Percentiles rank a stretch among this genome's conserved stretches.
phyloP scores from a whole-genome alignment of 2,888 invertebrate genomes.

The Linyphia triangularis region DNA sequence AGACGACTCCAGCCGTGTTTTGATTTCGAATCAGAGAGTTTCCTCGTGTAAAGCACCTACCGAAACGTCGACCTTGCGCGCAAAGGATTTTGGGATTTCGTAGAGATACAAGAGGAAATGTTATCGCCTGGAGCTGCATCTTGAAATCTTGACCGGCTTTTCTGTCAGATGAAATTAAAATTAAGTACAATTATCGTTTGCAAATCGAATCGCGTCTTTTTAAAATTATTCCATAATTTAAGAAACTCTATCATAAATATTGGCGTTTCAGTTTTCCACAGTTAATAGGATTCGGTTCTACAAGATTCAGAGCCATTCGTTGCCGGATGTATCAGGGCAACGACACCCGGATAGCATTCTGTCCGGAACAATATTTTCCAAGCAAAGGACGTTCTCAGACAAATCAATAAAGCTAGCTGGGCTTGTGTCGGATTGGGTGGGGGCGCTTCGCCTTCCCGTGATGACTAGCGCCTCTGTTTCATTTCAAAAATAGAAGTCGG shows the following conservation, averaged over 20 bases:
- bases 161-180: not conserved
- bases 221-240: not conserved
- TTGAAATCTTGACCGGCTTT: not conserved
- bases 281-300: not conserved
- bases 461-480: constrained; percentile 48
- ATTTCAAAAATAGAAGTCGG: constrained; percentile 38
- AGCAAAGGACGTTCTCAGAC: constrained; percentile 55
- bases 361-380: constrained; percentile 12
- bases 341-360: not conserved
- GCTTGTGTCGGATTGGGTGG: not conserved
- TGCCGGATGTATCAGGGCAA: constrained; percentile 22
- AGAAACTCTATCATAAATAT: not conserved
- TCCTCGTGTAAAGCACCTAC: constrained; percentile 58
- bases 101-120: constrained; percentile 30
- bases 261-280: not conserved
- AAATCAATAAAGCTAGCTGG: constrained; percentile 57
- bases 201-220: not conserved
- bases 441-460: not conserved
- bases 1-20: constrained; percentile 17
- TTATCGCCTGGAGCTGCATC: constrained; percentile 60
- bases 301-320: not conserved
- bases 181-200: not conserved
- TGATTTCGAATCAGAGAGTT: constrained; percentile 33
- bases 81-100: constrained; percentile 63
- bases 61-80: constrained; percentile 45